phyloP scores from a whole-genome alignment of 2,888 invertebrate genomes.

The Nomada fucata region DNA sequence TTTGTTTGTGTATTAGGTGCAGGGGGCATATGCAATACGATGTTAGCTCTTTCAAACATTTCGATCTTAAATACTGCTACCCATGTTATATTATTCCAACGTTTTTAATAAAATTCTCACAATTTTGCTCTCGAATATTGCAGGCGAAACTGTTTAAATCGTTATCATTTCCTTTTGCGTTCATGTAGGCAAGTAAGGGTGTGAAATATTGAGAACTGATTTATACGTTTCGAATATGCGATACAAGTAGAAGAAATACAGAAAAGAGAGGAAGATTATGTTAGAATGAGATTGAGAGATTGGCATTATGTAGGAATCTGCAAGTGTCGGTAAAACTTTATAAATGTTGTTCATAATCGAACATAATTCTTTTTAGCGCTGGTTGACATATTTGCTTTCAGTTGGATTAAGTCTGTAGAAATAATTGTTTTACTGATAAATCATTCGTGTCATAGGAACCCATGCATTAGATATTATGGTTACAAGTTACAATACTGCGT shows the following conservation, averaged over 20 bases:
- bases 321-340: too few species aligned
- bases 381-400: too few species aligned
- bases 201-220: conserved; percentile 3
- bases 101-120: neutral
- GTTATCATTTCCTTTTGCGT: neutral
- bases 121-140: neutral
- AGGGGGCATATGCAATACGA: conserved; percentile 1
- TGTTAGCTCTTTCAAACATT: conserved; percentile 3
- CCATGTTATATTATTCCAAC: neutral
- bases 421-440: too few species aligned
- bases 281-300: neutral
- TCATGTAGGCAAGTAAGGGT: neutral
- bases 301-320: too few species aligned
- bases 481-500: too few species aligned
- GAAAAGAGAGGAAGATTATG: neutral
- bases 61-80: too few species aligned
- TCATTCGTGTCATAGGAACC: too few species aligned
- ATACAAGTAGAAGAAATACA: conserved; percentile 1
- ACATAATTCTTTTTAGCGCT: too few species aligned
- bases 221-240: neutral
- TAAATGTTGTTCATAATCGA: too few species aligned
- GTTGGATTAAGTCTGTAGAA: too few species aligned
- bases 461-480: too few species aligned
- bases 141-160: neutral
- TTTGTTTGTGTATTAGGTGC: neutral